phyloP scores from a whole-genome alignment of 2,888 invertebrate genomes.

The Drosophila rubida region DNA sequence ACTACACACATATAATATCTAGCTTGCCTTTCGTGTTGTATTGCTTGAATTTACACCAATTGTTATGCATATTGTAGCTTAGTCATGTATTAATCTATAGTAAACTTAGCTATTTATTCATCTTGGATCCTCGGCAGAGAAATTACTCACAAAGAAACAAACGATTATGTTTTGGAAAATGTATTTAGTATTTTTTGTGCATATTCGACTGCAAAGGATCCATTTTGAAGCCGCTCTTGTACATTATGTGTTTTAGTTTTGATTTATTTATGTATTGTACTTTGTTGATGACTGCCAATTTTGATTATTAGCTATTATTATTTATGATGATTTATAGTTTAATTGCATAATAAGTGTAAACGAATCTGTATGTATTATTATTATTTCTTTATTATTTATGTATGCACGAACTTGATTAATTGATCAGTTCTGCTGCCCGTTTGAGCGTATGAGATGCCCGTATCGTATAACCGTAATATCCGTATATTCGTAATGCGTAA shows the following conservation, averaged over 20 bases:
- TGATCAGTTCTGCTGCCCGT: conserved; percentile 1
- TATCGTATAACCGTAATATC: conserved; percentile 29
- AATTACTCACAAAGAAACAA: not conserved
- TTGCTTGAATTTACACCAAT: conserved; percentile 7
- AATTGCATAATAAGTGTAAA: conserved; percentile 17
- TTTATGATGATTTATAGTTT: conserved; percentile 7
- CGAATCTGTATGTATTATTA: conserved; percentile 12
- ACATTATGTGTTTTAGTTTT: conserved; percentile 24
- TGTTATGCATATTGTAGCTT: conserved; percentile 23
- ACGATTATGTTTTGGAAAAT: not conserved
- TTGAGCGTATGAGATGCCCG: conserved; percentile 13
- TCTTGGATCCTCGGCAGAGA: conserved; percentile 14
- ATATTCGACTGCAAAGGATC: conserved; percentile 36
- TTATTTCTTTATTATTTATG: conserved; percentile 20
- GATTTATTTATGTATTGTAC: conserved; percentile 15
- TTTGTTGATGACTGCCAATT: conserved; percentile 33
- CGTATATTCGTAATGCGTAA: conserved; percentile 38
- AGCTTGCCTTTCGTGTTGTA: conserved; percentile 33
- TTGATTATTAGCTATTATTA: conserved; percentile 15
- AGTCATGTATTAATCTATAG: conserved; percentile 4
- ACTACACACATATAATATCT: conserved; percentile 1
- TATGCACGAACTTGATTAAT: conserved; percentile 23
- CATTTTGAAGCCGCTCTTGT: not conserved
- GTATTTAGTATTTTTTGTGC: no score
- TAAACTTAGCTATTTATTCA: not conserved